These are phyloP conservation scores for Tenthredo livida DNA, from an alignment of 2,888 invertebrate species.

Conservation along the genomic window DNA sequence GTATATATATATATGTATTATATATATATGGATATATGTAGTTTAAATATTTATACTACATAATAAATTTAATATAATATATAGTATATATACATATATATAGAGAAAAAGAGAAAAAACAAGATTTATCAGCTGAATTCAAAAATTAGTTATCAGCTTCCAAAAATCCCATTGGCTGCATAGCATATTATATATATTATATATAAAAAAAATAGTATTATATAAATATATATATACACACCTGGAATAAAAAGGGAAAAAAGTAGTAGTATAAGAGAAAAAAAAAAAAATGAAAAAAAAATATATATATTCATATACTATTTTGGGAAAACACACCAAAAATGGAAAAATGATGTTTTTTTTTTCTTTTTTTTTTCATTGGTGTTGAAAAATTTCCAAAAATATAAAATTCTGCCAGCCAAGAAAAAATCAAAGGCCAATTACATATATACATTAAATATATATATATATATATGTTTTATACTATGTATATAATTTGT, in stretches of 20 bases:
- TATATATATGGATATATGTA: no score
- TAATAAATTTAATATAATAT: no score
- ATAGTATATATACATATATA: no score
- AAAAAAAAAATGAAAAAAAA: no score
- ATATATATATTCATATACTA: conserved; percentile 48
- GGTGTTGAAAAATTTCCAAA: conserved; percentile 75
- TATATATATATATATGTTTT: background rate
- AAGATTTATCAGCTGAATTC: conserved; percentile 71
- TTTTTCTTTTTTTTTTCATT: conserved; percentile 52
- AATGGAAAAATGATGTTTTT: conserved; percentile 47
- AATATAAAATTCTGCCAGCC: conserved; percentile 78
- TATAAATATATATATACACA: conserved; percentile 58
- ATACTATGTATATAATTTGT: background rate
- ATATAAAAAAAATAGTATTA: background rate
- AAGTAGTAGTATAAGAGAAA: no score
- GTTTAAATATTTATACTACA: no score
- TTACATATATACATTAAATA: background rate
- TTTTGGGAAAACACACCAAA: conserved; percentile 60
- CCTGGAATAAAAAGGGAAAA: conserved; percentile 73
- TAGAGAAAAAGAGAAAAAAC: conserved; percentile 37
- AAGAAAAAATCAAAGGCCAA: conserved; percentile 63
- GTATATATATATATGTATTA: no score
- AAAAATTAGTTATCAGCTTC: conserved; percentile 76
- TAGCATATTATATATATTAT: conserved; percentile 58
- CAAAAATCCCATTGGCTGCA: conserved; percentile 76